Base-by-base conservation (phyloP, 2,113 vertebrate genomes). In the Albula goreensis region DNA sequence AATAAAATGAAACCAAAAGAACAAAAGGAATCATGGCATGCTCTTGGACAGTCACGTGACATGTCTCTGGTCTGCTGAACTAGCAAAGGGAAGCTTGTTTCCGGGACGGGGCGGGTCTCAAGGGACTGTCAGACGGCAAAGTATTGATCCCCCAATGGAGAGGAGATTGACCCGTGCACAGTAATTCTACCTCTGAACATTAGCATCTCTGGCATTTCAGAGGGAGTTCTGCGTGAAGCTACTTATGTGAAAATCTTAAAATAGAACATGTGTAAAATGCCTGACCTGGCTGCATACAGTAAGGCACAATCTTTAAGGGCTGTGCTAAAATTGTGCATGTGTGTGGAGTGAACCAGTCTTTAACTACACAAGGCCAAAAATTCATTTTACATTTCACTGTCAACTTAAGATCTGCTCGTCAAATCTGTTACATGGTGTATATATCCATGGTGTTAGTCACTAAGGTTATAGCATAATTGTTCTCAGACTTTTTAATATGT, bases 231-330 rank as follows among this genome's bases (percentile, higher is more conserved):
- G 22, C 22, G 3, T 31, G 70, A 31, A 74, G 70, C 3, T 5
- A 31, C 22, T 66, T 66, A 1, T 22, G 70, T 74, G 8, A 22
- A 74, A 74, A 22, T 74, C 70, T 31, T 31, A 74, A 74, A 74
- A 74, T 74, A 74, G n/a, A 12, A 22, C 70, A 8, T 10, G 70
- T 74, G 70, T 74, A 74, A 74, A 25, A 22, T 74, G 22, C n/a
- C 70, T 74, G 70, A 74, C 70, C 70, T 74, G 70, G 70, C 70
- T 31, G 70, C 70, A 74, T 74, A 74, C 22, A 74, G 70, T 74
- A 66, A 15, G 22, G 70, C 9, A 31, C 70, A 41, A 41, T 74
- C 70, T 31, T 8, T 31, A 22, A 31, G n/a, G 70, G n/a, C 70
- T 31, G n/a, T 74, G 70, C 22, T 74, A 74, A 74, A n/a, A n/a